Conservation (phyloP, 2,888 invertebrate species). For the Ellobium chinense region DNA sequence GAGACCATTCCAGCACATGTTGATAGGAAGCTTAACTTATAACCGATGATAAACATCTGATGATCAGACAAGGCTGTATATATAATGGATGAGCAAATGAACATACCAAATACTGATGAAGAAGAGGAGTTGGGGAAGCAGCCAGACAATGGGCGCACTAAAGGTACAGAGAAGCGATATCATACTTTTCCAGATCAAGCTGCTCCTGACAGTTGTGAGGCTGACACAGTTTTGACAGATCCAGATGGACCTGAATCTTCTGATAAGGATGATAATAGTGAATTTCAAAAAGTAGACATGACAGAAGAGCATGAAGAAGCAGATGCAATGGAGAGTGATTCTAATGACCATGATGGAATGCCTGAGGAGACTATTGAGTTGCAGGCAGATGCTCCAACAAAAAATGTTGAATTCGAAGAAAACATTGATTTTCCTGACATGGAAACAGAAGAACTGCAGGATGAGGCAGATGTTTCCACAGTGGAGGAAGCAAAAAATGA, state of each 20-base stretch:
- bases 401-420: neutral
- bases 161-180: neutral
- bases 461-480: no score
- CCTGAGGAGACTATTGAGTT: neutral
- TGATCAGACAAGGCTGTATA: no score
- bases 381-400: no score
- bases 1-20: no score
- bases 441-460: neutral
- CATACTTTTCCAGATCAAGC: no score
- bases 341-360: neutral
- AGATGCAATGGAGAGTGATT: neutral
- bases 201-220: neutral
- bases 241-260: slow-evolving; percentile 5
- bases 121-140: neutral
- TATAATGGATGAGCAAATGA: slow-evolving; percentile 11
- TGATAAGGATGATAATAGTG: slow-evolving; percentile 20
- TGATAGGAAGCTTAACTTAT: no score
- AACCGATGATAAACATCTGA: no score
- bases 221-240: slow-evolving; percentile 16
- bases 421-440: neutral
- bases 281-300: slow-evolving; percentile 8
- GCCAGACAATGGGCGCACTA: neutral
- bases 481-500: neutral
- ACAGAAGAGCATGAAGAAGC: neutral
- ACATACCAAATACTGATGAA: neutral